A percentile compares a stretch with the other conserved stretches of the same genome.
phyloP scores from a whole-genome alignment of 2,888 invertebrate genomes.

The Trachelus troglodyta region DNA sequence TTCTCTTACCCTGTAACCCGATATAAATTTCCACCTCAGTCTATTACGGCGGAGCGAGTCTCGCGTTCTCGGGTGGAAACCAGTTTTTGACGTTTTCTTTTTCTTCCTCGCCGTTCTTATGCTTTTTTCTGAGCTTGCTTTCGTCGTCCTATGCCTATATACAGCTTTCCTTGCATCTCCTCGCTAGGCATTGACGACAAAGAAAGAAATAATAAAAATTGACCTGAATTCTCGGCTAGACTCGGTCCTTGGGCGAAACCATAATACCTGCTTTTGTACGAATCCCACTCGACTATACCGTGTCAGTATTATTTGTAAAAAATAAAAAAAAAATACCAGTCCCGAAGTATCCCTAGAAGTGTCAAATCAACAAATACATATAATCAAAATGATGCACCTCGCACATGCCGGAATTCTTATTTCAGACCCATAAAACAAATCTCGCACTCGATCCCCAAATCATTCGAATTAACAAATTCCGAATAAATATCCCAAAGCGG shows the following conservation, averaged over 20 bases:
- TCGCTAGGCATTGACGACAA: neutral
- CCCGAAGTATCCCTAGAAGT: neutral
- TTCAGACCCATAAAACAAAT: neutral
- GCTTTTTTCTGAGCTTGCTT: neutral
- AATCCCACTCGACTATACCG: too few relatives aligned
- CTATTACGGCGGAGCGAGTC: slow-evolving; percentile 49
- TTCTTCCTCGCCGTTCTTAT: slow-evolving; percentile 21
- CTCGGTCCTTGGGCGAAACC: neutral
- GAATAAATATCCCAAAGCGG: neutral
- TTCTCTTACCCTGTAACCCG: slow-evolving; percentile 7
- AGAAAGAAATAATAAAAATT: neutral
- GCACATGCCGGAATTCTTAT: neutral
- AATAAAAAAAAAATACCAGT: neutral
- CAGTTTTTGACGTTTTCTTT: slow-evolving; percentile 45
- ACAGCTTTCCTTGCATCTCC: neutral
- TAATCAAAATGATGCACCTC: neutral
- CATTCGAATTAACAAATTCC: neutral
- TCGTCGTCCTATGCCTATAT: neutral
- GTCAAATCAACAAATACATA: neutral
- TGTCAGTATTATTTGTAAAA: too few relatives aligned
- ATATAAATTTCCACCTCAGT: slow-evolving; percentile 33
- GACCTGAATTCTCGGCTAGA: neutral
- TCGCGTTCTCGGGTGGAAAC: slow-evolving; percentile 42
- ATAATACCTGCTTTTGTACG: neutral
- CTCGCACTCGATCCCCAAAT: neutral